Evolutionary conservation across 1,140 invertebrate genomes (phyloP).

Genomic region (Wasmannia auropunctata): DNA sequence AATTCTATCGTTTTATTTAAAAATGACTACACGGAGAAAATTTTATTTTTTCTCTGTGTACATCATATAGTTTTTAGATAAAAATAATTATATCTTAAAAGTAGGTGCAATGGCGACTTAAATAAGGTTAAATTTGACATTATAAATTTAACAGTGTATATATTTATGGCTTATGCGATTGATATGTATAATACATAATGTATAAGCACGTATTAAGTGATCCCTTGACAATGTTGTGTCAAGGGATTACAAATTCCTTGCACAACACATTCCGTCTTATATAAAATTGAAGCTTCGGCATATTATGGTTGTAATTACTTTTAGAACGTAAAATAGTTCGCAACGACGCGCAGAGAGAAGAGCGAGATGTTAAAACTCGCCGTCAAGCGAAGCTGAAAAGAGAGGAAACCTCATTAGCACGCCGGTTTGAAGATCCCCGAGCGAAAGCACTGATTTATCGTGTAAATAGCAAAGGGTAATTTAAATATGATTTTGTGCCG

Average conservation of each 20-base stretch:
- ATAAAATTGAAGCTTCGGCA: conserved; percentile 14
- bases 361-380: conserved; percentile 39
- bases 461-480: conserved; percentile 10
- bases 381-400: conserved; percentile 1
- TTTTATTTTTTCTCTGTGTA: too few species aligned
- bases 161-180: background rate
- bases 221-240: too few species aligned
- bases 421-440: background rate
- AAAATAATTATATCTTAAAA: too few species aligned
- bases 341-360: background rate
- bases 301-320: conserved; percentile 59
- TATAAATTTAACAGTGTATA: too few species aligned
- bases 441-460: background rate
- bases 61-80: too few species aligned
- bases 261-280: background rate
- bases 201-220: background rate
- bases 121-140: too few species aligned
- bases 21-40: too few species aligned
- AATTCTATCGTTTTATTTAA: too few species aligned
- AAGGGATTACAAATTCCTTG: background rate
- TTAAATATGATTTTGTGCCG: conserved; percentile 32
- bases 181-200: background rate
- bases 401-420: conserved; percentile 37
- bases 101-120: too few species aligned
- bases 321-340: conserved; percentile 33